Evolutionary conservation across 2,113 vertebrate genomes (phyloP).

Genomic region (Smithornis capensis): DNA sequence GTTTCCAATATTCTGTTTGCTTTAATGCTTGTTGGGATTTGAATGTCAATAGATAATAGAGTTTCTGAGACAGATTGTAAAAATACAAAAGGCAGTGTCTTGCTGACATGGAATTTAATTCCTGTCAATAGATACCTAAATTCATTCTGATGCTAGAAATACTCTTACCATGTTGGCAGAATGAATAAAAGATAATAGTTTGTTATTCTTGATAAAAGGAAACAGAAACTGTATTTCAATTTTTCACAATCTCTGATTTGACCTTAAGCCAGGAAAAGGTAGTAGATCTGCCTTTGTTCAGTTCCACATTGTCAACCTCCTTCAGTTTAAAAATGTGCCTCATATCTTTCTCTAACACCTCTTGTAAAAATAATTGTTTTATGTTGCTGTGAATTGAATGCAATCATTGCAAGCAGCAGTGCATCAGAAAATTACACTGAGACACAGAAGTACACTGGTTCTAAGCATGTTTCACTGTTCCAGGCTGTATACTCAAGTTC

Average conservation of each 20-base stretch:
- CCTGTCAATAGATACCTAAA: not conserved
- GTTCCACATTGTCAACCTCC: not conserved
- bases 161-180: not conserved
- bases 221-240: not conserved
- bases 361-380: not conserved
- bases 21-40: not conserved
- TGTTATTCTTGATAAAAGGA: not conserved
- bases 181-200: not conserved
- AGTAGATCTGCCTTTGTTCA: not conserved
- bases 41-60: not conserved
- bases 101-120: not conserved
- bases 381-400: not conserved
- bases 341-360: not conserved
- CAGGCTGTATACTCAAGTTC: not conserved
- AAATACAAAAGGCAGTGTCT: not conserved
- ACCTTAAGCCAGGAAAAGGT: not conserved
- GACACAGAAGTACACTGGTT: not conserved
- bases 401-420: not conserved
- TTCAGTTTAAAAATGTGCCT: not conserved
- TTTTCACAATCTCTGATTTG: not conserved
- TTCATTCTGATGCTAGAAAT: not conserved
- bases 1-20: not conserved
- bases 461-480: not conserved
- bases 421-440: not conserved
- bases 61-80: not conserved